These are phyloP conservation scores for Corydoras maculifer DNA, from an alignment of 2,113 vertebrate species.

Conservation along the genomic window DNA sequence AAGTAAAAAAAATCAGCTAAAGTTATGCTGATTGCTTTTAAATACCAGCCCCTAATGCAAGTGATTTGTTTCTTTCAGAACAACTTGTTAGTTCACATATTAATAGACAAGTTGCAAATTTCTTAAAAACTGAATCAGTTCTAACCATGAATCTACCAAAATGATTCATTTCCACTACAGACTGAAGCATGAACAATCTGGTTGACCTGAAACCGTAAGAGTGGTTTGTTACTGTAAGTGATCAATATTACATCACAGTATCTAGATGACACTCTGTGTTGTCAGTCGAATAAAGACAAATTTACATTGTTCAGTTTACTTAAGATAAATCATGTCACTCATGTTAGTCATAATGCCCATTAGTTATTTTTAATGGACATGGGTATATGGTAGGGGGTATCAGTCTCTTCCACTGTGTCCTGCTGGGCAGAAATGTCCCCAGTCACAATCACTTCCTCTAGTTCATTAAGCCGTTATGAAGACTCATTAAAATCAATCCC, in stretches of 20 bases:
- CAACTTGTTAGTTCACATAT: too few relatives aligned
- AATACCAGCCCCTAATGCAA: background rate
- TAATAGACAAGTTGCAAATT: background rate
- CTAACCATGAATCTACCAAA: background rate
- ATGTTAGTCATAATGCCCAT: background rate
- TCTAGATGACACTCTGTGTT: background rate
- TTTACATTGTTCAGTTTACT: background rate
- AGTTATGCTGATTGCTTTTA: background rate
- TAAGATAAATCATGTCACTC: background rate
- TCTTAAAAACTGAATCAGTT: background rate
- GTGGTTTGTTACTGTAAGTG: background rate
- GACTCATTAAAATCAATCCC: conserved; percentile 8
- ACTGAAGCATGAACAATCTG: background rate
- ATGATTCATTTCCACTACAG: background rate
- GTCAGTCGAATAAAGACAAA: background rate
- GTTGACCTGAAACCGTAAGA: background rate
- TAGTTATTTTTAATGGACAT: background rate
- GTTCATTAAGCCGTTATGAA: background rate
- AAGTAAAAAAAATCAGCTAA: too few relatives aligned
- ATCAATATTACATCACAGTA: background rate
- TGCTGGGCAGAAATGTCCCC: background rate
- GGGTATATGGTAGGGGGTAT: background rate
- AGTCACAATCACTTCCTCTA: background rate
- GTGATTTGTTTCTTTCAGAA: too few relatives aligned
- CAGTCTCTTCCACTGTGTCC: background rate